A percentile compares a stretch with the other conserved stretches of the same genome.
Evolutionary conservation across 2,113 vertebrate genomes (phyloP).

Genomic region (Porphyrio hochstetteri): DNA sequence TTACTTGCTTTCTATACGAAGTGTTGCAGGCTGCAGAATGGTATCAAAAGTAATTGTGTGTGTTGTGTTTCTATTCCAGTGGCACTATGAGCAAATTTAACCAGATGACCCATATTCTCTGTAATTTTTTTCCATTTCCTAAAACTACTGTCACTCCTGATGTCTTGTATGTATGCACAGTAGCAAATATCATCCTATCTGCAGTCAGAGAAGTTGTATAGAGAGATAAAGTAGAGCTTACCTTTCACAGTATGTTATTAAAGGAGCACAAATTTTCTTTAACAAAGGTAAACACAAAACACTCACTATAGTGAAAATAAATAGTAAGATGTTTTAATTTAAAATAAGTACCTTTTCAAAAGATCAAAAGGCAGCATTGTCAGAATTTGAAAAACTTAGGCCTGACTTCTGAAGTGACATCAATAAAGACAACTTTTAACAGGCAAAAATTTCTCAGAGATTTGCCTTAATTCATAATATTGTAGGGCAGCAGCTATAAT

Average conservation of each 20-base stretch:
- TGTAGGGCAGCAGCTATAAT: not conserved
- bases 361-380: not conserved
- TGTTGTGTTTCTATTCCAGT: not conserved
- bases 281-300: not conserved
- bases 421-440: not conserved
- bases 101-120: not conserved
- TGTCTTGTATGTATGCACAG: not conserved
- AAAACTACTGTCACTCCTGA: not conserved
- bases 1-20: not conserved
- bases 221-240: not conserved
- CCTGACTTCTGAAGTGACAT: not conserved
- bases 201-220: not conserved
- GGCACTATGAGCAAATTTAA: not conserved
- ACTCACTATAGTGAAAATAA: not conserved
- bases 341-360: not conserved
- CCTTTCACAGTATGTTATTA: not conserved
- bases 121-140: not conserved
- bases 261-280: not conserved
- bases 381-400: not conserved
- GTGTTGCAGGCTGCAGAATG: not conserved
- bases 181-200: not conserved
- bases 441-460: not conserved
- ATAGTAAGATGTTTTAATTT: not conserved
- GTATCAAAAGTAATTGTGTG: not conserved
- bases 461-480: not conserved